Evolutionary conservation across 2,888 invertebrate genomes (phyloP), one percentile per base, ranked within the genome.

Genomic region (Melangyna quadrimaculata): DNA sequence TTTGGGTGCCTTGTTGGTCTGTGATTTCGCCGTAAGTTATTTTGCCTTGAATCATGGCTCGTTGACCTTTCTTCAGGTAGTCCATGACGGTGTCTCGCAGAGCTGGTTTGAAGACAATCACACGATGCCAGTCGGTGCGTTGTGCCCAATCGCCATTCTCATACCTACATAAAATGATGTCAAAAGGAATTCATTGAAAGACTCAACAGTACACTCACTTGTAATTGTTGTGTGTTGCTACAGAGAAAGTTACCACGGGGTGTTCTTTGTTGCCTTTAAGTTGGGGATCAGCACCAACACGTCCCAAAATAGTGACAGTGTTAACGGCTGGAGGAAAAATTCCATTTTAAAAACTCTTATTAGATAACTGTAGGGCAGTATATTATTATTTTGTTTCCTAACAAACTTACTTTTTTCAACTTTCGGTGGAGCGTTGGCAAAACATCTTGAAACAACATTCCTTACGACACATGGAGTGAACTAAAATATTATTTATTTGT

Each of bases 41-140:
- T 91, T 95, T 95, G 7, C 98, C 98, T 83, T 95, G 95, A 0
- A 98, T 94, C 92, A 96, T 94, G 0, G 97, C 94, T 88, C 98
- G 94, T 90, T 97, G 96, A 0, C 98, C 98, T 92, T 97, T 98
- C 89, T 95, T 96, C 75, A 98, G 91, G 90, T 94, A 97, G 89
- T 95, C 95, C 89, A 95, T 94, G 0, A 97, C 95, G 0, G 94
- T 94, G 32, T 98, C 97, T 45, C 98, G 93, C 2, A 98, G 93
- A 72, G 94, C 94, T 3, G 97, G 97, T 89, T 95, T 97, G 91
- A 98, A 98, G 8, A 98, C 95, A 88, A 96, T 95, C 63, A 98
- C 92, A 89, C 97, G 94, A 92, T 98, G 98, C 98, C 98, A 98
- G 88, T 98, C 98, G 9, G 98, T 97, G 89, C 96, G 95, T 90